These are phyloP conservation scores for Tholera decimalis DNA, from an alignment of 2,888 invertebrate species.

Conservation along the genomic window DNA sequence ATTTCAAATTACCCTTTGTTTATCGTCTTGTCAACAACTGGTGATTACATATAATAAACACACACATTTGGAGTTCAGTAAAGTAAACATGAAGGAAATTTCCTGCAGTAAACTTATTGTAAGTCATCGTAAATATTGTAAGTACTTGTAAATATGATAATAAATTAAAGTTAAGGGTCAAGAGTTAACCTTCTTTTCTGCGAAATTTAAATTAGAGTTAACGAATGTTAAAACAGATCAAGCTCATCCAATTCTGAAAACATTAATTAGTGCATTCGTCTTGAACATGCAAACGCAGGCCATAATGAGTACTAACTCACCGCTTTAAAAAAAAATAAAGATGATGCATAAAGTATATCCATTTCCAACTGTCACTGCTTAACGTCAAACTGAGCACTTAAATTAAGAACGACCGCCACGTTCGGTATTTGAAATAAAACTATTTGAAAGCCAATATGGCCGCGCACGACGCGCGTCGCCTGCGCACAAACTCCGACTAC, in stretches of 20 bases:
- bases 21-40: constrained; percentile 35
- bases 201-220: constrained; percentile 24
- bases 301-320: constrained; percentile 62
- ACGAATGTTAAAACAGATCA: not conserved
- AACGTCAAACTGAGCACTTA: constrained; percentile 81
- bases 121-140: constrained; percentile 25
- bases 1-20: constrained; percentile 45
- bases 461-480: constrained; percentile 79
- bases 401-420: constrained; percentile 78
- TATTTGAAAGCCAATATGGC: constrained; percentile 78
- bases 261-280: constrained; percentile 44
- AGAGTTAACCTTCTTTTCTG: constrained; percentile 26
- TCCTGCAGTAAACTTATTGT: constrained; percentile 36
- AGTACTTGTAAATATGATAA: constrained; percentile 23
- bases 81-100: constrained; percentile 49
- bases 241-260: constrained; percentile 35
- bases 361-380: constrained; percentile 84
- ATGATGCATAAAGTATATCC: constrained; percentile 73
- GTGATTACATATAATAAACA: constrained; percentile 44
- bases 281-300: constrained; percentile 9
- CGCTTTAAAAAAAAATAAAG: constrained; percentile 58
- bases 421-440: constrained; percentile 80
- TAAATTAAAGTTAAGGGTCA: constrained; percentile 30
- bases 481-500: constrained; percentile 89
- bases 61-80: constrained; percentile 30